Evolutionary conservation across 1,140 invertebrate genomes (phyloP).

Genomic region (Bactericera cockerelli): DNA sequence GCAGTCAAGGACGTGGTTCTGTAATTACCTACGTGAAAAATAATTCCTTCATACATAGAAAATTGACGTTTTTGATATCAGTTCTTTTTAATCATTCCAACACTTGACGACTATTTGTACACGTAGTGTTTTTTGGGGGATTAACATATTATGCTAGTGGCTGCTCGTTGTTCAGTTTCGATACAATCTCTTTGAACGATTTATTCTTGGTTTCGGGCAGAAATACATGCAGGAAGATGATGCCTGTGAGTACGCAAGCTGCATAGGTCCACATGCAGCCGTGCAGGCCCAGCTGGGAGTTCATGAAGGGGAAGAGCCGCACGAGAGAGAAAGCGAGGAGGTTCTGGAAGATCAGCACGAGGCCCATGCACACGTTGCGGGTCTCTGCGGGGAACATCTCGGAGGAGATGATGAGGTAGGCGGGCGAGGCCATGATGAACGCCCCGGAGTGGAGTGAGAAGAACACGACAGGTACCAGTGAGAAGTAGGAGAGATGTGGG

Average conservation of each 20-base stretch:
- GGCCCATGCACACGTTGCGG: slow-evolving; percentile 30
- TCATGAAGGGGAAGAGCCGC: slow-evolving; percentile 13
- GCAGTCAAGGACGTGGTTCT: too few species aligned
- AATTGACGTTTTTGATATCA: too few species aligned
- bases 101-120: too few species aligned
- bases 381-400: slow-evolving; percentile 41
- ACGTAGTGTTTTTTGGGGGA: too few species aligned
- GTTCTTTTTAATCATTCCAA: too few species aligned
- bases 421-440: slow-evolving; percentile 32
- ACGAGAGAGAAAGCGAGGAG: slow-evolving; percentile 9
- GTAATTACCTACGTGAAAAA: too few species aligned
- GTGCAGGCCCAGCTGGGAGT: neutral
- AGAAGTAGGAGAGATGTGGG: slow-evolving; percentile 25
- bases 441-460: slow-evolving; percentile 37
- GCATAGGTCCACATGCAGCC: slow-evolving; percentile 16
- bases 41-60: too few species aligned
- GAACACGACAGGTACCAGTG: slow-evolving; percentile 36
- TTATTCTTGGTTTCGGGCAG: slow-evolving; percentile 17
- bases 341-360: neutral
- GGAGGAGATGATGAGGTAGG: slow-evolving; percentile 41
- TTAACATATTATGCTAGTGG: too few species aligned
- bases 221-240: slow-evolving; percentile 5
- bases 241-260: neutral
- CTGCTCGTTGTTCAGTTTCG: too few species aligned
- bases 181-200: slow-evolving; percentile 14